phyloP scores from a whole-genome alignment of 2,888 invertebrate species.

The Melinopterus prodromus region DNA sequence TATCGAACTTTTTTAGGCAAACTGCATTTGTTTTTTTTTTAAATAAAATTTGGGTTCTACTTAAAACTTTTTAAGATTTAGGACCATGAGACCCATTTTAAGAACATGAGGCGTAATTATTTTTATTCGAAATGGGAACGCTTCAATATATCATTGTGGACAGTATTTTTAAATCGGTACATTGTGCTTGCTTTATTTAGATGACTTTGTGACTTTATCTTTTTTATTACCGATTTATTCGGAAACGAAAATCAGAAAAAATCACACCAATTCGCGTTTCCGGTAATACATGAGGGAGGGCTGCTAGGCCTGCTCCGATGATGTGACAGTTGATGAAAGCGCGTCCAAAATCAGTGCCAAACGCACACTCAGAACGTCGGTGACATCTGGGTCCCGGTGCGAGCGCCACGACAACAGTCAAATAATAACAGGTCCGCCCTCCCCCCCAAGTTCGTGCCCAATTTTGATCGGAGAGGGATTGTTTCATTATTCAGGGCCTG shows the following conservation, averaged over 20 bases:
- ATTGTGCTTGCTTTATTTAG: no score
- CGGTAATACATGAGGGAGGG: neutral
- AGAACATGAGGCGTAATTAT: no score
- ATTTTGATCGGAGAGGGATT: slow-evolving; percentile 36
- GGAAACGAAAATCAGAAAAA: neutral
- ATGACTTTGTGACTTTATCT: no score
- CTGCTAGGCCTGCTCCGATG: neutral
- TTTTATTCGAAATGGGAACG: no score
- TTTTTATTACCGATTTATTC: neutral
- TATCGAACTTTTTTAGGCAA: no score
- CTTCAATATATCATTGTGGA: no score
- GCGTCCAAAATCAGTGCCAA: neutral
- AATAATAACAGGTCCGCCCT: slow-evolving; percentile 4
- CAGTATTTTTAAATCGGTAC: no score
- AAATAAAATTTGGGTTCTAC: no score
- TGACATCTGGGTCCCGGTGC: neutral
- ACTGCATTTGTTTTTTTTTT: no score
- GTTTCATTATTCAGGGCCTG: slow-evolving; percentile 47
- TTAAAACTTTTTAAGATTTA: no score
- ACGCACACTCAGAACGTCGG: neutral
- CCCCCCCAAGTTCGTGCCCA: slow-evolving; percentile 21
- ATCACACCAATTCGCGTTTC: neutral
- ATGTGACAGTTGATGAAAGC: slow-evolving; percentile 4
- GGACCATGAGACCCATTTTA: no score
- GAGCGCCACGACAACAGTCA: neutral